These are phyloP conservation scores for Cydia pomonella DNA, from an alignment of 1,140 invertebrate species.

Conservation along the genomic window DNA sequence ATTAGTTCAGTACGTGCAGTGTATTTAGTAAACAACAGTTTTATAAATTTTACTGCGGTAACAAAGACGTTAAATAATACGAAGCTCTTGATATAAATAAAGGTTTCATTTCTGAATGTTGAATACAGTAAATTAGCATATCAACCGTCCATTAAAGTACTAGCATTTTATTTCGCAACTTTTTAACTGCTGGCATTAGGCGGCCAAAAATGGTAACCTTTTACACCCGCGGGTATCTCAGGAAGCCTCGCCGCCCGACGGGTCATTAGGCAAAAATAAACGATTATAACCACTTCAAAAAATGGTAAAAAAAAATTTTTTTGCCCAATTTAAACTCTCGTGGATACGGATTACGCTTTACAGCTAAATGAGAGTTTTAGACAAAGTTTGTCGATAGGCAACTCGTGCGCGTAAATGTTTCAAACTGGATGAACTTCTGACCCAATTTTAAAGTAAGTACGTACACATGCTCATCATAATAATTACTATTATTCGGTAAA, in stretches of 20 bases:
- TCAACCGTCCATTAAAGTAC: conserved; percentile 38
- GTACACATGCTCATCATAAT: conserved; percentile 21
- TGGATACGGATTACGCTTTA: conserved; percentile 20
- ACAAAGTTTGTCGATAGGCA: conserved; percentile 21
- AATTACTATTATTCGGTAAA: conserved; percentile 14
- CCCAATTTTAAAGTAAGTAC: conserved; percentile 22
- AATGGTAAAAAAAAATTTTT: conserved; percentile 42
- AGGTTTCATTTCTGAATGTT: background rate
- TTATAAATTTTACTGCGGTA: background rate
- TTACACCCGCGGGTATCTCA: conserved; percentile 48
- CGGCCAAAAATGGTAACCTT: conserved; percentile 51
- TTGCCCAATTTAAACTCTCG: conserved; percentile 35
- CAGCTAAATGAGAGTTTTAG: conserved; percentile 12
- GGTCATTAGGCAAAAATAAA: conserved; percentile 67
- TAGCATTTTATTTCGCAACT: conserved; percentile 47
- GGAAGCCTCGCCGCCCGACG: conserved; percentile 46
- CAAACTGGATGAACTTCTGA: conserved; percentile 9
- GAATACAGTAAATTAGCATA: conserved; percentile 15
- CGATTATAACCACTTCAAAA: conserved; percentile 49
- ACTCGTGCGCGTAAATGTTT: conserved; percentile 18
- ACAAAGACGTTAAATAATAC: background rate
- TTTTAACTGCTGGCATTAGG: conserved; percentile 50
- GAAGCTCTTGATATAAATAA: background rate
- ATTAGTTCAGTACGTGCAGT: background rate
- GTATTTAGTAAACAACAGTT: background rate